These are phyloP conservation scores for Muntiacus muntjak DNA, from an alignment of 2,113 vertebrate genomes.

Conservation along the genomic window DNA sequence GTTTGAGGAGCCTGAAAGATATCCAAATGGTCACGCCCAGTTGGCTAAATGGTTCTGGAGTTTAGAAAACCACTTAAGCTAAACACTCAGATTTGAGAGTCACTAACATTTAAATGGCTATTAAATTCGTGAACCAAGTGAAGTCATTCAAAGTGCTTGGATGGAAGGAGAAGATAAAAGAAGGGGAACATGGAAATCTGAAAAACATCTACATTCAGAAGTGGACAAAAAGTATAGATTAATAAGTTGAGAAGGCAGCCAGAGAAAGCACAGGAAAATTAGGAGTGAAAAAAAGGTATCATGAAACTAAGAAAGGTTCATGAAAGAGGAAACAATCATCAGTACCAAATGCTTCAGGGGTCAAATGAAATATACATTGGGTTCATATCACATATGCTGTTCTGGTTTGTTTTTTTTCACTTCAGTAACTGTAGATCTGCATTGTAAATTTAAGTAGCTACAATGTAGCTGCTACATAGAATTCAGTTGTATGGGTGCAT, in stretches of 20 bases:
- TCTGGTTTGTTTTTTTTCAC: neutral
- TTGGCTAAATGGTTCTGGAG: neutral
- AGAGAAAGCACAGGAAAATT: neutral
- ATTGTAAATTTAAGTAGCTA: conserved; percentile 12
- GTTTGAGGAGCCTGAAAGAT: neutral
- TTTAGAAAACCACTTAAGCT: neutral
- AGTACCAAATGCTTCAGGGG: neutral
- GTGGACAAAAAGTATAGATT: neutral
- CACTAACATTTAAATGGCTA: neutral
- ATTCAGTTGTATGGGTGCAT: neutral
- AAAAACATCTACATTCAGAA: neutral
- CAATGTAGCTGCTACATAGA: neutral
- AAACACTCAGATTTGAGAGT: neutral
- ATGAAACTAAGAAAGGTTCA: neutral
- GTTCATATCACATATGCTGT: neutral
- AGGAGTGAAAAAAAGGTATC: neutral
- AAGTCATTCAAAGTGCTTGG: neutral
- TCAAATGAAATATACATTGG: neutral
- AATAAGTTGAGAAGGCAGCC: neutral
- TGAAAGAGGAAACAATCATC: neutral
- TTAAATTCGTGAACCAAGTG: conserved; percentile 4
- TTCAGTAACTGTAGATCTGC: neutral
- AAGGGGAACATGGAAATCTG: neutral
- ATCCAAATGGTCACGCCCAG: neutral
- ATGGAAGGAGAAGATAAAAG: neutral